These are phyloP conservation scores for Cataglyphis albicans DNA, from an alignment of 2,888 invertebrate genomes.

Conservation along the genomic window DNA sequence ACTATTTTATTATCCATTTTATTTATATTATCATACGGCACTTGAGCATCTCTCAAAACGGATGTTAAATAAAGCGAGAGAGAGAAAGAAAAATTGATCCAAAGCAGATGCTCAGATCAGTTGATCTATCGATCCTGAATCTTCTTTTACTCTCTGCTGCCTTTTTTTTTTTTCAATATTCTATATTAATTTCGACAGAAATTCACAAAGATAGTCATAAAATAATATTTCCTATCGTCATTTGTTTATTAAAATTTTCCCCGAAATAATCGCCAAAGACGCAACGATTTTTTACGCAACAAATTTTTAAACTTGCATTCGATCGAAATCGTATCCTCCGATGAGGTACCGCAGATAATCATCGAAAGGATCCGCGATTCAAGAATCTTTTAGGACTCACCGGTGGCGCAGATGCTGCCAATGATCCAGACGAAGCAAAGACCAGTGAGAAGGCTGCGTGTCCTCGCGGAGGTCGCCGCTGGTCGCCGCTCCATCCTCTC, in stretches of 20 bases:
- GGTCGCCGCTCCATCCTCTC: slow-evolving; percentile 48
- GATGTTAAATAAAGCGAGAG: not conserved
- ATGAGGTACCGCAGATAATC: not conserved
- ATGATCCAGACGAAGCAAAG: slow-evolving; percentile 50
- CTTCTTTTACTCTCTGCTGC: not conserved
- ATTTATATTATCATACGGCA: not conserved
- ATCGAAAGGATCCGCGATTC: not conserved
- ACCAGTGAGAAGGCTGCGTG: slow-evolving; percentile 47
- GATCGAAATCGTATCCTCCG: not conserved
- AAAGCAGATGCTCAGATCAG: not conserved
- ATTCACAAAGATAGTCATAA: not conserved
- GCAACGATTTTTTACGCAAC: not conserved
- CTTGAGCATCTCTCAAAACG: slow-evolving; percentile 17
- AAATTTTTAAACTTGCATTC: not conserved
- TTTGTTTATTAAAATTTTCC: not conserved
- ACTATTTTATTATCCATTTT: not conserved
- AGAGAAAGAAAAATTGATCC: not conserved
- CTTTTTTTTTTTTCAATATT: no score
- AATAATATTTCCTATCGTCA: not conserved
- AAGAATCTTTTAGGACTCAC: not conserved
- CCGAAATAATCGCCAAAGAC: not conserved
- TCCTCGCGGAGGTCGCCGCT: slow-evolving; percentile 52
- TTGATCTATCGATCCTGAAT: not conserved
- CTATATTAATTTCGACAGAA: not conserved
- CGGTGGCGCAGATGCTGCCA: slow-evolving; percentile 22